A percentile compares a stretch with the other conserved stretches of the same genome.
Evolutionary conservation across 92 coral and sea anemone genomes (phyloP).

Genomic region (Scolanthus callimorphus): DNA sequence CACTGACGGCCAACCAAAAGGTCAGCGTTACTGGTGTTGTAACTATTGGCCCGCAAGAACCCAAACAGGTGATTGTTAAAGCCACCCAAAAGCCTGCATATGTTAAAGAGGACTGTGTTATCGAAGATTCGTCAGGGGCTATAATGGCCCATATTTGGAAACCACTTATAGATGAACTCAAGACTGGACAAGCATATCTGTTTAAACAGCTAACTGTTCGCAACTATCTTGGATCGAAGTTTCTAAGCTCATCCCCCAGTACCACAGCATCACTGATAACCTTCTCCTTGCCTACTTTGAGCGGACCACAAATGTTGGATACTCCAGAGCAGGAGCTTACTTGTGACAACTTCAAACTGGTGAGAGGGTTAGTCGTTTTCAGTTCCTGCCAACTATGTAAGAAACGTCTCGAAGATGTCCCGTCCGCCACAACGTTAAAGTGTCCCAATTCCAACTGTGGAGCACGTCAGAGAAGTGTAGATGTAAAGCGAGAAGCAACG

Average conservation of each 20-base stretch:
- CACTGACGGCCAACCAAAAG: too few relatives aligned
- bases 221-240: slow-evolving; percentile 37
- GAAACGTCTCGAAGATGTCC: slow-evolving; percentile 31
- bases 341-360: slow-evolving; percentile 34
- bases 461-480: too few relatives aligned
- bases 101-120: slow-evolving; percentile 60
- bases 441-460: too few relatives aligned
- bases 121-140: slow-evolving; percentile 52
- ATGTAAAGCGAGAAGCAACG: background rate
- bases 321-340: slow-evolving; percentile 26
- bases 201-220: slow-evolving; percentile 35
- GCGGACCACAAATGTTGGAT: slow-evolving; percentile 39
- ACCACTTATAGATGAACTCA: slow-evolving; percentile 25
- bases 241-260: slow-evolving; percentile 35
- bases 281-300: slow-evolving; percentile 20
- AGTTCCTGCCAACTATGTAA: slow-evolving; percentile 53
- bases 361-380: slow-evolving; percentile 31
- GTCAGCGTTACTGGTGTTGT: too few relatives aligned
- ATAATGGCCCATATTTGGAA: slow-evolving; percentile 46
- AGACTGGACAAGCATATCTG: slow-evolving; percentile 31
- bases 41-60: too few relatives aligned
- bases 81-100: too few relatives aligned
- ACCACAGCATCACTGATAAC: slow-evolving; percentile 32
- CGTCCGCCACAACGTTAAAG: slow-evolving; percentile 3
- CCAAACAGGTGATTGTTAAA: too few relatives aligned